Conservation (phyloP, 53 echinoderm and acorn worm species). For the Mesocentrotus franciscanus region DNA sequence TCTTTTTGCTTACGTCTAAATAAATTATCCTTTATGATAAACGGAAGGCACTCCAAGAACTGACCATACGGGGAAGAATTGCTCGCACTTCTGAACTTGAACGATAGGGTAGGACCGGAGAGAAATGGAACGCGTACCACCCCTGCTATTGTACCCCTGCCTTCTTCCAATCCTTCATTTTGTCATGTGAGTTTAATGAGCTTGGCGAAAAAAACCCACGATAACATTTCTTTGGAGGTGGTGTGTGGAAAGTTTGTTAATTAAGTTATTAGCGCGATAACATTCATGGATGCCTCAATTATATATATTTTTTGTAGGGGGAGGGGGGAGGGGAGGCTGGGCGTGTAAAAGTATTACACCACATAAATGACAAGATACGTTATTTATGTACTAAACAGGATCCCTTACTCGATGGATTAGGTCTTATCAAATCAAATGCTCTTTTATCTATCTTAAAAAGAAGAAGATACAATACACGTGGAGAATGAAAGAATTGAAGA, state of each 20-base stretch:
- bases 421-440: background rate
- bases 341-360: background rate
- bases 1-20: background rate
- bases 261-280: background rate
- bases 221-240: background rate
- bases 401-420: background rate
- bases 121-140: background rate
- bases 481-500: background rate
- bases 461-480: background rate
- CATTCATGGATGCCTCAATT: background rate
- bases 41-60: too few relatives aligned
- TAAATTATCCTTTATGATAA: conserved; percentile 28
- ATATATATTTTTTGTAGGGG: too few relatives aligned
- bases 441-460: background rate
- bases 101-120: background rate
- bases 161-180: background rate
- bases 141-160: background rate
- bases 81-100: background rate
- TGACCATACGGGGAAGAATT: background rate
- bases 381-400: background rate
- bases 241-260: background rate
- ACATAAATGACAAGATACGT: background rate
- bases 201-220: background rate
- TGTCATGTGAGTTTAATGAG: background rate
- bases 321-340: too few relatives aligned